Conservation (phyloP, 2,797 vertebrate species). For the Peromyscus attwateri region DNA sequence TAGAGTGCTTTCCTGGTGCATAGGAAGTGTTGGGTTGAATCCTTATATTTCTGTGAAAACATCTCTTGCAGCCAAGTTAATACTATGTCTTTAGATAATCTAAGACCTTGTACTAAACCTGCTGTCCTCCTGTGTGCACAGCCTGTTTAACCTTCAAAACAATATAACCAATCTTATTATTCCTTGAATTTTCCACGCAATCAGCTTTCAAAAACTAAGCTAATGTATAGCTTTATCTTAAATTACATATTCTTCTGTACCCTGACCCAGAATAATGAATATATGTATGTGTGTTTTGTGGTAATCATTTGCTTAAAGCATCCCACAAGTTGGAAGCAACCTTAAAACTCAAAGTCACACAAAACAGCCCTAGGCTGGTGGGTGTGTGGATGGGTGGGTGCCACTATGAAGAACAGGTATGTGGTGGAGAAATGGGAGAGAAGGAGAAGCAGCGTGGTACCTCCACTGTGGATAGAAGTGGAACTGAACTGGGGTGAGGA, state of each 20-base stretch:
- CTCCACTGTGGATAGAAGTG: too few relatives aligned
- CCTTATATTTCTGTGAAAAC: background rate
- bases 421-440: too few relatives aligned
- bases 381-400: too few relatives aligned
- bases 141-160: background rate
- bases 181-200: background rate
- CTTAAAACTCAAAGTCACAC: too few relatives aligned
- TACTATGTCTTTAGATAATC: background rate
- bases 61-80: background rate
- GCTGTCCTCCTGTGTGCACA: too few relatives aligned
- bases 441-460: too few relatives aligned
- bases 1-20: background rate
- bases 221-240: background rate
- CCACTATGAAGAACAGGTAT: too few relatives aligned
- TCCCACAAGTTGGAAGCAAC: background rate
- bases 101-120: background rate
- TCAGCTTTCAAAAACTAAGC: background rate
- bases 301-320: background rate
- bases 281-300: background rate
- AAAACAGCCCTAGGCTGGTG: too few relatives aligned
- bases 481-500: too few relatives aligned
- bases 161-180: background rate
- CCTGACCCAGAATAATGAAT: background rate
- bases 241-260: background rate
- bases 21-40: background rate